phyloP scores from a whole-genome alignment of 2,888 invertebrate genomes.

The Sussaba pulchella region DNA sequence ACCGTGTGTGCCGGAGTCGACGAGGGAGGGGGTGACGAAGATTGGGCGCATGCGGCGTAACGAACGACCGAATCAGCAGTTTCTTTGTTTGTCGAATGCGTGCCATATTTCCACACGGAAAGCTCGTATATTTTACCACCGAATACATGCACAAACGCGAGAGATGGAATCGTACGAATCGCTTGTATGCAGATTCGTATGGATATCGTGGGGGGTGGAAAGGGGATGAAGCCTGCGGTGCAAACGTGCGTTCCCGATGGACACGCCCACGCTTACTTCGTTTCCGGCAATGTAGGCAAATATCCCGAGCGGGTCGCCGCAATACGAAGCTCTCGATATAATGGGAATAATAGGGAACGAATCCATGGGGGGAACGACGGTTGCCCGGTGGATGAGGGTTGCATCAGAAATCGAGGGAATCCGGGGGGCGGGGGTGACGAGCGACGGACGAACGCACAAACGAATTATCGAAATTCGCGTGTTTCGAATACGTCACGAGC shows the following conservation, averaged over 20 bases:
- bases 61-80: conserved; percentile 38
- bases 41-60: conserved; percentile 23
- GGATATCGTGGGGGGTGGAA: neutral
- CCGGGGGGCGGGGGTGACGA: neutral
- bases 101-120: neutral
- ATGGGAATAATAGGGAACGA: conserved; percentile 27
- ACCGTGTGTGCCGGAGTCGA: neutral
- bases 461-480: conserved; percentile 17
- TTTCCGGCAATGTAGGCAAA: conserved; percentile 16
- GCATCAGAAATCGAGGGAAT: conserved; percentile 9
- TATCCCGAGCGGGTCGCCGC: conserved; percentile 18
- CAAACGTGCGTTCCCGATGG: conserved; percentile 16
- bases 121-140: neutral
- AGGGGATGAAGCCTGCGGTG: neutral
- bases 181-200: neutral
- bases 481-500: neutral
- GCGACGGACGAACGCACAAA: neutral
- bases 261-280: conserved; percentile 10
- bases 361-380: neutral
- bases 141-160: neutral
- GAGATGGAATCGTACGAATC: neutral
- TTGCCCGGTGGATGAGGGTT: conserved; percentile 11
- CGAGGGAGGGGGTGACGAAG: neutral
- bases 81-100: conserved; percentile 40
- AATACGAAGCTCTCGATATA: conserved; percentile 48